A percentile compares a stretch with the other conserved stretches of the same genome.
Evolutionary conservation across 2,797 vertebrate genomes (phyloP).

Genomic region (Lutjanus campechanus): DNA sequence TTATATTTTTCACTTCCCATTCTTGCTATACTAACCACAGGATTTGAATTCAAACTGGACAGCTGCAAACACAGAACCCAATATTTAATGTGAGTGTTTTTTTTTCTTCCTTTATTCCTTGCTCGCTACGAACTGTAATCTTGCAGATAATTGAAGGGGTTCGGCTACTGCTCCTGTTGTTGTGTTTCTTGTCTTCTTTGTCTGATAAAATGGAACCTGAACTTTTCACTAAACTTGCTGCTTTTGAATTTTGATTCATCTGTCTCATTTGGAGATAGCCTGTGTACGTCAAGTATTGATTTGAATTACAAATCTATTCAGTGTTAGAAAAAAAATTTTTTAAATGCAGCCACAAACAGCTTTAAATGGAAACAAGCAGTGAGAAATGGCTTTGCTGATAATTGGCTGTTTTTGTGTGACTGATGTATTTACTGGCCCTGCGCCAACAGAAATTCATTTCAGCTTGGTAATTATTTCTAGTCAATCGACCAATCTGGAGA

Average conservation of each 20-base stretch:
- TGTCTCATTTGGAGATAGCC: slow-evolving; percentile 10
- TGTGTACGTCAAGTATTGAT: background rate
- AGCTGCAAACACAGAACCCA: background rate
- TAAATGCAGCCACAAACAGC: background rate
- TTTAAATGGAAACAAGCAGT: background rate
- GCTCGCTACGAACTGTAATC: background rate
- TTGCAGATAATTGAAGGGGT: background rate
- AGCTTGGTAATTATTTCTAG: background rate
- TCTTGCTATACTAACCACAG: background rate
- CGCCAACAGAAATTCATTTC: background rate
- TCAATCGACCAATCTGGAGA: background rate
- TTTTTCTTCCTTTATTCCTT: background rate
- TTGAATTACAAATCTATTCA: slow-evolving; percentile 14
- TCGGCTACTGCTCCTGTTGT: background rate
- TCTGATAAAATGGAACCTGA: background rate
- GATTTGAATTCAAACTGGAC: background rate
- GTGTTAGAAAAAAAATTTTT: background rate
- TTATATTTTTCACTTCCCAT: too few relatives aligned
- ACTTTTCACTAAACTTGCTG: background rate
- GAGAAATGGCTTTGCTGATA: background rate
- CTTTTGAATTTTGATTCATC: background rate
- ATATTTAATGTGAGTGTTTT: background rate
- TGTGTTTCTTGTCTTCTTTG: background rate
- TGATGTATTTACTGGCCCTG: background rate
- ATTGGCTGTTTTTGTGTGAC: background rate